phyloP scores from a whole-genome alignment of 2,797 vertebrate species.

The Monodelphis domestica region DNA sequence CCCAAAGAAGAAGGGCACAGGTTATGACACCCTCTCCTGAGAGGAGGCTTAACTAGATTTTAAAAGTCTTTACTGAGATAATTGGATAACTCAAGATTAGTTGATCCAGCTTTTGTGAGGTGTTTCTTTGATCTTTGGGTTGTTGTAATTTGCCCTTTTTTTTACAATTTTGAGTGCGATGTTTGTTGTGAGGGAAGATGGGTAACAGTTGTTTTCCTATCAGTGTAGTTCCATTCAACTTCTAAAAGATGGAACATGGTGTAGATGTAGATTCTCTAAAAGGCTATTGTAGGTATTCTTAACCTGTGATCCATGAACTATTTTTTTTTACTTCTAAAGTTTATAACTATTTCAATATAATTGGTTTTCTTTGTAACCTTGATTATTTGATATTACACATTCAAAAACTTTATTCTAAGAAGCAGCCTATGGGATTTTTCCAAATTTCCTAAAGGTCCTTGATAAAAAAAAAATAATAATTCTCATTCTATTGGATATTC shows the following conservation, averaged over 20 bases:
- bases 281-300: neutral
- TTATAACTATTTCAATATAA: neutral
- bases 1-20: neutral
- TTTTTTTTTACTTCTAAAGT: neutral
- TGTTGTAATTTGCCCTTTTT: neutral
- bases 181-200: too few relatives aligned
- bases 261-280: neutral
- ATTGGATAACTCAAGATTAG: neutral
- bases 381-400: neutral
- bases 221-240: neutral
- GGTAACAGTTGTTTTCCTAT: neutral
- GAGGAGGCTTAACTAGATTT: neutral
- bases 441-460: neutral
- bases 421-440: neutral
- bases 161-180: slow-evolving; percentile 14
- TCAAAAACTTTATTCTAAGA: neutral
- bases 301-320: neutral
- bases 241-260: neutral
- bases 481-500: neutral
- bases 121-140: neutral
- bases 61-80: neutral
- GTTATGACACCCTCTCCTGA: neutral
- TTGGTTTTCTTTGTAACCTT: too few relatives aligned
- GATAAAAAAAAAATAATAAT: neutral
- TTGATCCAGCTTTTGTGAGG: neutral